Base-by-base conservation (phyloP, 2,113 vertebrate genomes). In the Scomber colias region DNA sequence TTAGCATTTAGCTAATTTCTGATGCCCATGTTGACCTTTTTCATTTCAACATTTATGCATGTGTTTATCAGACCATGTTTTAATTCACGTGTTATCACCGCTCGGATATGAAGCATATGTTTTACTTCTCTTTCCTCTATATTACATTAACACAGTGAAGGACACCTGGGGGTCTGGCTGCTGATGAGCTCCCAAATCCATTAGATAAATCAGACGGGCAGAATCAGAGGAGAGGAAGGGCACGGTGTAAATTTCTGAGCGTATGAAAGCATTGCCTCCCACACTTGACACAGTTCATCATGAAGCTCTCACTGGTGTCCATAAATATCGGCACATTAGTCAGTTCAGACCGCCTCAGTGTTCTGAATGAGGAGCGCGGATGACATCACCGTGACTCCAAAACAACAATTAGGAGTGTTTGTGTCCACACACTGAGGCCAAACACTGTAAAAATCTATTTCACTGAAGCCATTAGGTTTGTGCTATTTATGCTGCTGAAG, bases 271-370 rank as follows among this genome's bases (percentile, higher is more conserved):
- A 57, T 57, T 12, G 53, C 83, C 75, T 84, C 91, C 91, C 73
- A 92, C 90, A 78, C 86, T 85, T 81, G 88, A 83, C 86, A 85
- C 63, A 55, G 73, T 90, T 88, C 72, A 92, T 86, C 89, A 90
- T 31, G 78, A 70, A 31, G 77, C 79, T 87, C 66, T 74, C 82
- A 14, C 81, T 81, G 71, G 80, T 21, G 55, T 60, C 85, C 75
- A 71, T 72, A 92, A 93, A 92, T 91, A 91, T 81, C 74, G 62
- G 3, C 30, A 66, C 66, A 85, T 81, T 83, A 84, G 83, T 89
- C 90, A 84, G 83, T 49, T 79, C 68, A 46, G 79, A 77, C 71
- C 30, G 50, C 54, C 86, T 63, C 76, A 3, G 84, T 13, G 50
- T 87, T 86, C 82, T 59, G 68, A n/a, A 13, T 30, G 71, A 84